A percentile compares a stretch with the other conserved stretches of the same genome.
These are phyloP conservation scores for Quadroppia sp. DNA, from an alignment of 2,888 invertebrate species.

Conservation along the genomic window DNA sequence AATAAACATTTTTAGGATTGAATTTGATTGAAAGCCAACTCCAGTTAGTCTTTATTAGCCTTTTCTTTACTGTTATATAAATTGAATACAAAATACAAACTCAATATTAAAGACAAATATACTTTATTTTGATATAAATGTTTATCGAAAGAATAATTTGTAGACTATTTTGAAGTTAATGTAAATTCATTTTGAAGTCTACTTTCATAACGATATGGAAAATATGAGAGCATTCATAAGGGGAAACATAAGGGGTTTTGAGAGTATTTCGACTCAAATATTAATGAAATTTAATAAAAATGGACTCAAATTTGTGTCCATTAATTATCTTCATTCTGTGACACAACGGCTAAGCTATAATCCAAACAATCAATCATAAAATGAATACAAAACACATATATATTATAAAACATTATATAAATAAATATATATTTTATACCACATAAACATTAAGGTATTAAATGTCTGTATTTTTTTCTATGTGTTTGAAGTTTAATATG, in stretches of 20 bases:
- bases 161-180: conserved; percentile 5
- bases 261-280: not conserved
- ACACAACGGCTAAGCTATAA: conserved; percentile 18
- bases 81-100: too few species aligned
- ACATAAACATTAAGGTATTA: not conserved
- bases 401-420: not conserved
- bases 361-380: conserved; percentile 13
- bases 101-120: too few species aligned
- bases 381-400: not conserved
- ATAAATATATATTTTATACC: not conserved
- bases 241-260: too few species aligned
- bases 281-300: not conserved
- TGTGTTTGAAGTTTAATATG: not conserved
- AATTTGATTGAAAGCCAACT: too few species aligned
- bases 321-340: conserved; percentile 31
- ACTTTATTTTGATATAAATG: too few species aligned
- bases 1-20: too few species aligned
- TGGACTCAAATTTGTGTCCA: conserved; percentile 18
- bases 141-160: not conserved
- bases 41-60: too few species aligned
- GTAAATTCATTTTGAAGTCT: not conserved
- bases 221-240: too few species aligned
- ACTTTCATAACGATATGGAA: not conserved
- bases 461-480: not conserved
- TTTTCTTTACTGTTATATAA: too few species aligned